Evolutionary conservation across 2,797 vertebrate genomes (phyloP).

Genomic region (Phrynocephalus vlangalii): DNA sequence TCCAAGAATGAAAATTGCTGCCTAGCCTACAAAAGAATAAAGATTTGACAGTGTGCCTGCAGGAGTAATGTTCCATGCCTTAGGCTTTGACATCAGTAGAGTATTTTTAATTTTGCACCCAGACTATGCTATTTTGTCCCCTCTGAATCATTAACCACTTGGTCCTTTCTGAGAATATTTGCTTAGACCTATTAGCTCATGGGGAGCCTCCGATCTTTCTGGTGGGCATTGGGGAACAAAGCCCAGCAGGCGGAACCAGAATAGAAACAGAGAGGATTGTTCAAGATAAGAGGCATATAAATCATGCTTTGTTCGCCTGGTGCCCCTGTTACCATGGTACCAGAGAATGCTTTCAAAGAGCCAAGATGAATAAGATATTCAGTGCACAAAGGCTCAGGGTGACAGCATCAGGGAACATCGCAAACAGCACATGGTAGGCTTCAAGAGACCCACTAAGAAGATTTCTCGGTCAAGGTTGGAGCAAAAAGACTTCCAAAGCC

Average conservation of each 20-base stretch:
- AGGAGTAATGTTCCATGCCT: not conserved
- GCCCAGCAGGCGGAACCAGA: not conserved
- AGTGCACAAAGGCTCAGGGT: constrained; percentile 65
- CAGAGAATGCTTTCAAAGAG: constrained; percentile 68
- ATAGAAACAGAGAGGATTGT: not conserved
- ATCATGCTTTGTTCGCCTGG: constrained; percentile 49
- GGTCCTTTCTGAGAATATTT: not conserved
- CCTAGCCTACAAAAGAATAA: not conserved
- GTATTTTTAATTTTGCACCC: not conserved
- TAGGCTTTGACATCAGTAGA: not conserved
- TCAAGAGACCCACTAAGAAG: constrained; percentile 28
- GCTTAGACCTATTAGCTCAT: not conserved
- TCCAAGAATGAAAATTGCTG: not conserved
- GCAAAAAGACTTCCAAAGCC: not conserved
- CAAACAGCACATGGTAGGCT: constrained; percentile 42
- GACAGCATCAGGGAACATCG: constrained; percentile 79
- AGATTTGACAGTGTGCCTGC: not conserved
- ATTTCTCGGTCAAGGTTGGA: not conserved
- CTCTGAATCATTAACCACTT: not conserved
- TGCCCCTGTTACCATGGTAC: constrained; percentile 76
- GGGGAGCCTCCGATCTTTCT: not conserved
- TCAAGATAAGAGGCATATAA: constrained; percentile 39
- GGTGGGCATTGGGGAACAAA: not conserved
- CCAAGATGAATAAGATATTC: constrained; percentile 64
- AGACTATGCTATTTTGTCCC: too few species aligned